These are phyloP conservation scores for Drosophila insularis DNA, from an alignment of 1,140 invertebrate species.

Conservation along the genomic window DNA sequence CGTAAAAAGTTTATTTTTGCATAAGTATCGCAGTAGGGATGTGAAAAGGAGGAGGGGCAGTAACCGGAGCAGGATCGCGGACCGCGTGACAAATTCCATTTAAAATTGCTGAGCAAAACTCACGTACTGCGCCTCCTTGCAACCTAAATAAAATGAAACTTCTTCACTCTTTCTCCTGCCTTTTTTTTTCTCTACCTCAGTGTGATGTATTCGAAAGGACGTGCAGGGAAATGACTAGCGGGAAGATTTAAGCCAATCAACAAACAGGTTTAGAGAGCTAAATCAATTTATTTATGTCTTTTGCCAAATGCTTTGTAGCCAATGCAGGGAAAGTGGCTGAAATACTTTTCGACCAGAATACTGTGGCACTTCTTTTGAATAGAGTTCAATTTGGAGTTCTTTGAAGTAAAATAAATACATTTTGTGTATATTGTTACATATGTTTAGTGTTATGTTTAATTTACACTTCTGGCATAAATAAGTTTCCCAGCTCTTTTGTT, in stretches of 20 bases:
- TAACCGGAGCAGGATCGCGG: constrained; percentile 8
- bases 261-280: constrained; percentile 78
- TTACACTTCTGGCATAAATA: no score
- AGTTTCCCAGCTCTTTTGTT: no score
- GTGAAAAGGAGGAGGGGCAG: not conserved
- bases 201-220: constrained; percentile 63
- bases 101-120: constrained; percentile 79
- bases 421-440: no score
- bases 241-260: constrained; percentile 76
- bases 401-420: no score
- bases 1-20: constrained; percentile 80
- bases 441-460: no score
- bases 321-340: not conserved
- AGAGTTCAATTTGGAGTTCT: no score
- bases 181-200: constrained; percentile 46
- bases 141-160: constrained; percentile 78
- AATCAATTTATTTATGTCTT: constrained; percentile 72
- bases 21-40: constrained; percentile 42
- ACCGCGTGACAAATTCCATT: constrained; percentile 81
- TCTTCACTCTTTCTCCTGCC: constrained; percentile 20
- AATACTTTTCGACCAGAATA: no score
- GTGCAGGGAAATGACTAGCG: constrained; percentile 20
- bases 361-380: no score
- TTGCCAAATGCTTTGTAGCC: not conserved
- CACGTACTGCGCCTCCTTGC: constrained; percentile 52